Base-by-base conservation (phyloP, 2,888 invertebrate genomes). In the Lasioglossum villosulum region DNA sequence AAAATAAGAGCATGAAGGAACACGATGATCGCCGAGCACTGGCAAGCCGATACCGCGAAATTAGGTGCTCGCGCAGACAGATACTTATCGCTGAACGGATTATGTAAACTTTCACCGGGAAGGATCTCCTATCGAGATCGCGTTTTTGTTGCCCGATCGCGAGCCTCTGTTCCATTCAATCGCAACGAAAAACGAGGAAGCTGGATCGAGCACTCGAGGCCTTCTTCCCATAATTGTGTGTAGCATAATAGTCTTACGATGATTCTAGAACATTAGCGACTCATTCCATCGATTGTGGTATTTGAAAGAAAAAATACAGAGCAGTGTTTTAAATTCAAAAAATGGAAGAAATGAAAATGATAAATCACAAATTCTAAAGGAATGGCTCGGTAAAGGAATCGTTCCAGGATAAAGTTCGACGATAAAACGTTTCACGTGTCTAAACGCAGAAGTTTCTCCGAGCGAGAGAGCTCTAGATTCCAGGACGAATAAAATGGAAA, bases 101-200 rank as follows among this genome's bases (percentile, higher is more conserved):
- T 89, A 88, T 82, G 82, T 75, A 83, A 84, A 89, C 86, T 89
- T 88, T 90, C 86, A 78, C 83, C 82, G 42, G 8, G 48, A 71
- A 71, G 8, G 48, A 27, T 10, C 52, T 48, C 68, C n/a, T 37
- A 68, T 66, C 68, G 27, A n/a, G 70, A 70, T 39, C 52, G 70
- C 48, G 52, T 56, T 73, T 66, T 59, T 34, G 45, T 23, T n/a
- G 68, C 27, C 52, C 52, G 52, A 23, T 52, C n/a, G 52, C 52
- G 52, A 52, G 52, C 52, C 10, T n/a, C 52, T 10, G 52, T 52
- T 23, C 52, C 52, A n/a, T 10, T 52, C 30, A 30, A 30, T 63
- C 63, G 34, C 66, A 23, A 37, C 66, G 66, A 37, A 68, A 68
- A 68, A 68, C 66, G 3, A 8, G 10, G 10, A n/a, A 10, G 23